Conservation (phyloP, 1,140 invertebrate species). For the Sipha flava region DNA sequence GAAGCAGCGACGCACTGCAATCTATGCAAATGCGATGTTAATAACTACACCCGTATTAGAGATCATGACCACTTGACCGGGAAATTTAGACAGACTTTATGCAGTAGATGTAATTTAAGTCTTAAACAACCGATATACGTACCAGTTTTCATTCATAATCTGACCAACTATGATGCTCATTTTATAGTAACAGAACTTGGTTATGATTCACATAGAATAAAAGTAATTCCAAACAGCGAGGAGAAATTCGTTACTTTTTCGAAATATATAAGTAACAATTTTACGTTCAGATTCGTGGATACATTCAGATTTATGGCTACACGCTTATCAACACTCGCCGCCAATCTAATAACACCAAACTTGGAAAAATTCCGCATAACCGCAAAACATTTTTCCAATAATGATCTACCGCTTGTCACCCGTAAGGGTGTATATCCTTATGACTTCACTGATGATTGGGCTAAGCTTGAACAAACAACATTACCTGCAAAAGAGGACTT, state of each 20-base stretch:
- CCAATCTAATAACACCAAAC: neutral
- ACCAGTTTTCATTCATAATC: conserved; percentile 35
- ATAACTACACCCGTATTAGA: neutral
- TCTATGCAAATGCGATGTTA: neutral
- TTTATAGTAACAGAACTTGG: conserved; percentile 30
- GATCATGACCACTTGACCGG: conserved; percentile 36
- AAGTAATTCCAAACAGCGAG: neutral
- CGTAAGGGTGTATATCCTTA: too few species aligned
- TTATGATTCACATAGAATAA: neutral
- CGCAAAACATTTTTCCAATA: neutral
- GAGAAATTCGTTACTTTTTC: neutral
- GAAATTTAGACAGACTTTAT: conserved; percentile 10
- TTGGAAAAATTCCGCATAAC: neutral
- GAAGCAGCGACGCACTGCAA: neutral
- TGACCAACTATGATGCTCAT: conserved; percentile 33
- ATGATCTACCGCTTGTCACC: too few species aligned
- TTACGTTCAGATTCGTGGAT: neutral
- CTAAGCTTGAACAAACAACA: too few species aligned
- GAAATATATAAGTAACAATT: neutral
- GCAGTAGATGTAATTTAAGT: conserved; percentile 35
- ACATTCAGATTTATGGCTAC: neutral
- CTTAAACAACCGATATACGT: conserved; percentile 21
- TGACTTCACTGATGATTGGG: too few species aligned
- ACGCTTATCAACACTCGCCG: neutral
- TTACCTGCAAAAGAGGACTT: too few species aligned